Base-by-base conservation (phyloP, 2,113 vertebrate species). In the Chlamydotis undulata region DNA sequence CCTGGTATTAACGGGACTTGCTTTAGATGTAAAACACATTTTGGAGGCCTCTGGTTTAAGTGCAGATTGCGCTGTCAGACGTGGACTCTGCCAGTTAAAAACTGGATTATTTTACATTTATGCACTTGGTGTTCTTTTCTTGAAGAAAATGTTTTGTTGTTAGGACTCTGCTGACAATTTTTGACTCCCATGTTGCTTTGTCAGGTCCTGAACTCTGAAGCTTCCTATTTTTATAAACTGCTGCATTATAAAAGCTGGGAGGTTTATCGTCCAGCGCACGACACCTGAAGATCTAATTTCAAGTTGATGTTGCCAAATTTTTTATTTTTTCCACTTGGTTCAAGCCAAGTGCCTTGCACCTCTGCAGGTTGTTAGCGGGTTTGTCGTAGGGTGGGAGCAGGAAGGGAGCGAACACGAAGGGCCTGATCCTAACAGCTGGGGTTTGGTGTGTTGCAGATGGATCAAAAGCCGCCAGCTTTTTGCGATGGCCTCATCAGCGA, bases 331-430 rank as follows among this genome's bases (percentile, higher is more conserved):
- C 41, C 15, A 6, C 41, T 14, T 41, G 6, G 41, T 12, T 39
- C 39, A 39, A 39, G 39, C 39, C 39, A 39, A 39, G 39, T n/a
- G 56, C 64, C 70, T 57, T 28, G 59, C 6, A 3, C 69, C 17
- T 7, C 2, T 24, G 29, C 0, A 12, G 3, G 7, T 24, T 25
- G n/a, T 33, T 8, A 4, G 28, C 15, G 33, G 50, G 6, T 3
- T 19, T 45, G 37, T 68, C 11, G 23, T 17, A 19, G 71, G 41
- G 9, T 15, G 67, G 61, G 61, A 74, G 47, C 64, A 31, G 43
- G 39, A 64, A 19, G 16, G 17, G 55, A 41, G 17, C 1, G 23
- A 22, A 28, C 43, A 2, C 0, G 0, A 35, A 41, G 43, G 45
- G 75, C 24, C 56, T 18, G 41, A 22, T 35, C 12, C 37, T 33